Conservation (phyloP, 2,888 invertebrate genomes). For the Notodonta ziczac region DNA sequence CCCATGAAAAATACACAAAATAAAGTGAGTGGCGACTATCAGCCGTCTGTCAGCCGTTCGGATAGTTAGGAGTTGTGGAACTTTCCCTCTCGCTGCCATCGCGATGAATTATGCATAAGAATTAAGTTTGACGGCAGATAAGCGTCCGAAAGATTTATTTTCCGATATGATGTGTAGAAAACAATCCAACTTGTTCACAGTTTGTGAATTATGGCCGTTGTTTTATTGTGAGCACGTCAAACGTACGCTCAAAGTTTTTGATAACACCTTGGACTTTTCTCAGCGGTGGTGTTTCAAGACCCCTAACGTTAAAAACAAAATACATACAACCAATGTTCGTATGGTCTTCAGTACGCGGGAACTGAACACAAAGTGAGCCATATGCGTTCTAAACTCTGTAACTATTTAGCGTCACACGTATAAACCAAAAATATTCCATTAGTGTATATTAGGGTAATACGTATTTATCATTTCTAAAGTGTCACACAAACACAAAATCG, state of each 20-base stretch:
- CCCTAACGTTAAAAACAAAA: not conserved
- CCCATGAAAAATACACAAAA: constrained; percentile 11
- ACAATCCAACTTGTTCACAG: constrained; percentile 80
- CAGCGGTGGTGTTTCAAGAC: constrained; percentile 14
- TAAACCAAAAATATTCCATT: constrained; percentile 23
- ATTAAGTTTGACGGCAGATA: constrained; percentile 83
- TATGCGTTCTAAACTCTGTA: not conserved
- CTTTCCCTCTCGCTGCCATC: constrained; percentile 73
- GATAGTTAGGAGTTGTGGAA: constrained; percentile 56
- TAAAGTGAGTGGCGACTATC: constrained; percentile 31
- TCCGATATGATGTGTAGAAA: constrained; percentile 82
- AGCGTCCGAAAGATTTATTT: constrained; percentile 81
- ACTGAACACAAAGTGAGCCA: not conserved
- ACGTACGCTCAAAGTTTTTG: constrained; percentile 52
- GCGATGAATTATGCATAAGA: constrained; percentile 82
- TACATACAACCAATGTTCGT: too few species aligned
- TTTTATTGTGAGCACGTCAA: constrained; percentile 78
- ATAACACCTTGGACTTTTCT: constrained; percentile 38
- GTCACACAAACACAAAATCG: constrained; percentile 61
- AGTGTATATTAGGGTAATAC: constrained; percentile 26
- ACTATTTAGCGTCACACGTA: constrained; percentile 1
- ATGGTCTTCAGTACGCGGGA: too few species aligned
- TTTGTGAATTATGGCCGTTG: constrained; percentile 79
- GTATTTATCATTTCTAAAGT: constrained; percentile 46
- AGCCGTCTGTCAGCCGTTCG: constrained; percentile 52